Base-by-base conservation (phyloP, 2,113 vertebrate genomes). In the Tupaia tana region DNA sequence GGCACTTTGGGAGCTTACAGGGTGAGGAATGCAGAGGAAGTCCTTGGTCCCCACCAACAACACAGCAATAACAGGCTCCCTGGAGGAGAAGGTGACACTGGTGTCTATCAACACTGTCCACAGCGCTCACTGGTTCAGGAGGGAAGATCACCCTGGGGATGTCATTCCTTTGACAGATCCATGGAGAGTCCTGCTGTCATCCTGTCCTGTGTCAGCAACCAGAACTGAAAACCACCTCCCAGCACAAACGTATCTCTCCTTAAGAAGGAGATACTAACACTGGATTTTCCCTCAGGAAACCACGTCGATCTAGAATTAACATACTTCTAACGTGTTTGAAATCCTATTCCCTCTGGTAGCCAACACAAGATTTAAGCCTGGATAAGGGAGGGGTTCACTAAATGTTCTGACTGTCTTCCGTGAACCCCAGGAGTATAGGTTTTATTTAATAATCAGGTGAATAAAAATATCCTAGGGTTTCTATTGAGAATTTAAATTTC, bases 361-460 rank as follows among this genome's bases (percentile, higher is more conserved):
- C 29, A 84, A 52, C 13, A 15, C 27, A 20, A 12, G 67, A 59
- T 4, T 52, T 12, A 95, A 74, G 29, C 20, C 29, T 34, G 78
- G 7, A 12, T 7, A 59, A 1, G 8, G 43, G 29, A 25, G 61
- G 1, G 14, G 20, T 25, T 69, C 13, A 24, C 0, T 29, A 31
- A 31, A 31, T 4, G 82, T 52, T 7, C 25, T n/a, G 19, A 56
- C 19, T 10, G 9, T 92, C 80, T 80, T 64, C 54, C 19, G 25
- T 22, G 74, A 81, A 67, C 8, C 18, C 19, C 71, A 85, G 64
- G 63, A 85, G 24, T 24, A 67, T 6, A 83, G 16, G 11, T 95
- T 88, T 95, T 80, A 92, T 74, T 89, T 82, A 67, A 81, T 56
- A 95, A 75, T 81, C 27, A 71, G n/a, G 7, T 64, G 24, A 69